Evolutionary conservation across 2,797 vertebrate genomes (phyloP), one percentile per base, ranked within the genome.

Genomic region (Peromyscus aztecus): DNA sequence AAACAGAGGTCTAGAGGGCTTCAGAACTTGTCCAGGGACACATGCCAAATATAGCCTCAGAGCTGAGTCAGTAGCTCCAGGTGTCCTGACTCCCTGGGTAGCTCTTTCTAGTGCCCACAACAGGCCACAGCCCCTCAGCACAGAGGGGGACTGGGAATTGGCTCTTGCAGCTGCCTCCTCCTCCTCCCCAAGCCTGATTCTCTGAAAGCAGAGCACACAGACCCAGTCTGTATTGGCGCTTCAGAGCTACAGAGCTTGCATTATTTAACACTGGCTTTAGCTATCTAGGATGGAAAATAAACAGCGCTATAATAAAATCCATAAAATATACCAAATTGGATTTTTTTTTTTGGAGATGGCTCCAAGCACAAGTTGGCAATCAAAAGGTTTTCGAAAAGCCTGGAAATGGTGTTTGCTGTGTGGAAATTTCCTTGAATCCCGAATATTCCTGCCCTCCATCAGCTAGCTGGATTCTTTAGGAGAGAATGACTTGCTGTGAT

Each of bases 301-400:
- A 97, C 94, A 96, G 95, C 97, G 91, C 96, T 92, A 96, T 97
- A 97, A 98, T 96, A 98, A 98, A 97, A 98, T 95, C 97, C 97
- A 98, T 97, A 97, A 98, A 98, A 97, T 94, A 97, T 80, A 97
- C 92, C 92, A 98, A 98, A 98, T 96, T 97, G 97, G 97, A 98
- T 96, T 98, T 90, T 90, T 97, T 98, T 97, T 97, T 98, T 97
- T 93, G 91, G 81, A 91, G 97, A 97, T 97, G 84, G 86, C 97
- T 98, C 96, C 80, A 94, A 98, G 97, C 97, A 97, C 97, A 96
- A 97, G 89, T 92, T 95, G 91, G 91, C 97, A 97, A 98, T 98
- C 97, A 97, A 98, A 98, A 95, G 95, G 91, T 89, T 96, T 97
- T 95, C 80, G 59, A 93, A 96, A 95, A 97, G 89, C 89, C 95